Evolutionary conservation across 2,888 invertebrate species (phyloP), one percentile per base, ranked within the genome.

Genomic region (Drosophila affinis): DNA sequence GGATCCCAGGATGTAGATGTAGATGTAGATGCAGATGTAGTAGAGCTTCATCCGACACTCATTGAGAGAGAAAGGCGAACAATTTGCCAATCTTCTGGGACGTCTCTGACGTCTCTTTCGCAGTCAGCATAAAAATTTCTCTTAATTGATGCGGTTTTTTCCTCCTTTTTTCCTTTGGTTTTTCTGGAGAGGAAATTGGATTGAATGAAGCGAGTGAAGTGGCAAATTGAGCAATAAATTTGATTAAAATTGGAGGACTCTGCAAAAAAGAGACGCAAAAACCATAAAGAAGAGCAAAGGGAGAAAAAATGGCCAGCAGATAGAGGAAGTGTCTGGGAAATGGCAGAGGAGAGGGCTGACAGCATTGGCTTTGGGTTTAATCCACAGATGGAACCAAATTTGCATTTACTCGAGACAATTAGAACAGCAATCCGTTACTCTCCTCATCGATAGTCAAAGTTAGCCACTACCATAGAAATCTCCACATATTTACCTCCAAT

Each of bases 101-200:
- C 39, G n/a, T 21, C 12, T 29, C 12, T 29, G 32, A 55, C 17
- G 17, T 45, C 51, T 64, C 52, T 56, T 51, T 21, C 29, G 51
- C 45, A 79, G 55, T 54, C 58, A 72, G 57, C 59, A 65, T 39
- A 57, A 62, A 55, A 51, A 69, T 58, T 47, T 17, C 58, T 78
- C 55, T 75, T 79, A 81, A 79, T 84, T 78, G 78, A 46, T 57
- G 75, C 53, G 21, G 44, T 45, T 51, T 71, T 57, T 32, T 39
- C 0, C 21, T 3, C 3, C 21, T 21, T 34, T 12, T 39, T n/a
- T 39, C 2, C 14, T 2, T n/a, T 58, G 18, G 18, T 54, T 45
- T 48, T 27, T 34, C 29, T 27, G 39, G 24, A 17, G 49, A 53
- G 54, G 34, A 67, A 67, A 69, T 67, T 49, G 57, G 57, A 75